Conservation (phyloP, 2,113 vertebrate species). For the Cranoglanis bouderius region DNA sequence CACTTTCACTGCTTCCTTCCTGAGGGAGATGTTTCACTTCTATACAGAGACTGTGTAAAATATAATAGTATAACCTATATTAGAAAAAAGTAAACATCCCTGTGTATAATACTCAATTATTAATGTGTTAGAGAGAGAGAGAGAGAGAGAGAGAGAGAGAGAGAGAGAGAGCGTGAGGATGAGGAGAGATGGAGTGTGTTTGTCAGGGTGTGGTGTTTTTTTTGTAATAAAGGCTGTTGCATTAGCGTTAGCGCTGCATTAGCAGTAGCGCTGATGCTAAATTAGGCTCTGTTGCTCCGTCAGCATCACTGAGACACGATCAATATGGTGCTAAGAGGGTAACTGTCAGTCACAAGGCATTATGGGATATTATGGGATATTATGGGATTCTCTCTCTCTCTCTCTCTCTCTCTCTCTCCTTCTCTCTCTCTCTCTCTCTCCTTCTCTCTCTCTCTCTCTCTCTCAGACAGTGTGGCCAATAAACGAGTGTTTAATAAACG, state of each 20-base stretch:
- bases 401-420: background rate
- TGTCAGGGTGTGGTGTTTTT: slow-evolving; percentile 25
- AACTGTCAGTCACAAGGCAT: slow-evolving; percentile 25
- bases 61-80: background rate
- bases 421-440: background rate
- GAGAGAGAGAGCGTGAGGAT: too few relatives aligned
- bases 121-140: background rate
- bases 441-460: background rate
- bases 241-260: slow-evolving; percentile 32
- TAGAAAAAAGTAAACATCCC: background rate
- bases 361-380: too few relatives aligned
- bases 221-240: slow-evolving; percentile 43
- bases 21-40: background rate
- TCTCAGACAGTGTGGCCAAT: background rate
- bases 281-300: slow-evolving; percentile 28
- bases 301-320: slow-evolving; percentile 28
- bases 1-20: background rate
- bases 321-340: slow-evolving; percentile 25
- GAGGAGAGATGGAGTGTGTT: too few relatives aligned
- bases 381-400: background rate
- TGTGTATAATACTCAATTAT: background rate
- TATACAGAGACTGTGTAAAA: background rate
- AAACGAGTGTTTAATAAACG: background rate
- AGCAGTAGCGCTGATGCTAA: slow-evolving; percentile 33
- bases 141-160: background rate